Evolutionary conservation across 2,113 vertebrate genomes (phyloP), one percentile per base, ranked within the genome.

Genomic region (Pseudopipra pipra): DNA sequence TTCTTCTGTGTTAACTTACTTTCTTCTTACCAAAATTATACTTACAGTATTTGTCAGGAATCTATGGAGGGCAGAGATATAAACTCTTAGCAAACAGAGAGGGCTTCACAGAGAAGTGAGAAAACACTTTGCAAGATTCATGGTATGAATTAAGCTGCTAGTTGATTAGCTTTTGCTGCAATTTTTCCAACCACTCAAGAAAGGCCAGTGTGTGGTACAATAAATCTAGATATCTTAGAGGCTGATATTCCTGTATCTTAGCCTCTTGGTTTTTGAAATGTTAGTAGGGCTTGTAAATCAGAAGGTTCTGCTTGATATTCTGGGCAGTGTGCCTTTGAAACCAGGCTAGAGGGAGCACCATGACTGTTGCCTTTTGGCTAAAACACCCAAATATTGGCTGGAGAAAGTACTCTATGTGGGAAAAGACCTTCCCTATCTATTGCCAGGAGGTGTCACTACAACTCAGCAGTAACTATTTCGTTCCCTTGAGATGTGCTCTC

Each of bases 401-500:
- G 19, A 62, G 49, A 44, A 52, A 51, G 77, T 67, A 47, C 37
- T 81, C 33, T 51, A 14, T 8, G 28, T 61, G 52, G 76, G 47
- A 74, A 77, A 67, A 56, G 52, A 63, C 31, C 33, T 75, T 74
- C 95, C 91, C 71, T 16, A 18, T 78, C n/a, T 96, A 49, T 94
- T 85, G 86, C 98, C 98, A 98, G 98, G 96, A 98, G 97, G 94
- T 98, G 98, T 98, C 98, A 97, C 94, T 97, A 54, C 91, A 97
- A 95, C 83, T 98, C 97, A 97, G 85, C 90, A 81, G 92, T 90
- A 97, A 56, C 82, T 56, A 0, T 94, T 68, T 31, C 30, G 4
- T 63, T 95, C 93, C 90, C 68, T 33, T 62, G 90, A 85, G 74
- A 72, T 11, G 59, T 14, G 10, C 56, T 66, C 61, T 5, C 55